Evolutionary conservation across 2,888 invertebrate species (phyloP).

Genomic region (Chouioia cunea): DNA sequence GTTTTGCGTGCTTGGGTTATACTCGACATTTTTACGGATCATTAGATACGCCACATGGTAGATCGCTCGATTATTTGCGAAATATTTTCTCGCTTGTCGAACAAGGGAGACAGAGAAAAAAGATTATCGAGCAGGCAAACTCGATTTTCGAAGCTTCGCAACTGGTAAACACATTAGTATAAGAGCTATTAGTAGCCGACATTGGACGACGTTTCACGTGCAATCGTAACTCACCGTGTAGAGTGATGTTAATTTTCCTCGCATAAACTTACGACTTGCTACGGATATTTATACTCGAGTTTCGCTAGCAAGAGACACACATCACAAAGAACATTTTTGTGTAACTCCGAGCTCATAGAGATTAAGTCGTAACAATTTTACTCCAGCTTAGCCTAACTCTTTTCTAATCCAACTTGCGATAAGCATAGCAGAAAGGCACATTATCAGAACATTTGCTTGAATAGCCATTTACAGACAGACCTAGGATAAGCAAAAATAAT

Average conservation of each 20-base stretch:
- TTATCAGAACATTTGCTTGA: constrained; percentile 57
- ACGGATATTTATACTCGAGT: background rate
- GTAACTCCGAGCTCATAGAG: constrained; percentile 10
- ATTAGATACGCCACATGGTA: constrained; percentile 40
- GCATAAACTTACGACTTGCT: constrained; percentile 1
- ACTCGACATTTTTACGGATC: constrained; percentile 46
- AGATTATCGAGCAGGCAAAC: background rate
- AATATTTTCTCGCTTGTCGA: constrained; percentile 46
- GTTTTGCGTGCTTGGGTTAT: constrained; percentile 25
- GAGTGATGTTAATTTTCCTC: constrained; percentile 45
- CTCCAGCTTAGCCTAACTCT: constrained; percentile 5
- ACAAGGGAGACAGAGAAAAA: background rate
- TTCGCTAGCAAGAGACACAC: background rate
- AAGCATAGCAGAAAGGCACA: constrained; percentile 40
- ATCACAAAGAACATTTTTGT: background rate
- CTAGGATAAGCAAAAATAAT: constrained; percentile 49
- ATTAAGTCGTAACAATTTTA: constrained; percentile 11
- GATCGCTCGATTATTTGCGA: constrained; percentile 35
- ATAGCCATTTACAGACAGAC: background rate
- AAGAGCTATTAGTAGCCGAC: constrained; percentile 54
- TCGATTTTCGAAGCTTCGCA: constrained; percentile 42
- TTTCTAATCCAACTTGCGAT: constrained; percentile 10
- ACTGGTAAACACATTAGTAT: constrained; percentile 58
- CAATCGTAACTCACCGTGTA: constrained; percentile 40
- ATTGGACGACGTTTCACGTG: constrained; percentile 35